phyloP scores from a whole-genome alignment of 2,797 vertebrate genomes.

The Anomalospiza imberbis region DNA sequence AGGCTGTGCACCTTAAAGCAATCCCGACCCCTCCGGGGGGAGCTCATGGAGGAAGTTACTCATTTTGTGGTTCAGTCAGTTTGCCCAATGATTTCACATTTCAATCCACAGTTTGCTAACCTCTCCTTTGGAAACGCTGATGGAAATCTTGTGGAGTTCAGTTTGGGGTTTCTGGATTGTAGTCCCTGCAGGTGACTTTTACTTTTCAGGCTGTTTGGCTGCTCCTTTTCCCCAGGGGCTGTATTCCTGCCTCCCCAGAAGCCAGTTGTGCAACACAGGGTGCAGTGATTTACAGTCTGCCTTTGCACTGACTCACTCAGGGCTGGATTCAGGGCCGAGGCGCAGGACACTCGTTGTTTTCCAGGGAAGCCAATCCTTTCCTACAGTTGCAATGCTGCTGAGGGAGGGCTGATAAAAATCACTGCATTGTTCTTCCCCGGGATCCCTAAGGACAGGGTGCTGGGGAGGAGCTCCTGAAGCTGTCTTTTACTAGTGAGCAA shows the following conservation, averaged over 20 bases:
- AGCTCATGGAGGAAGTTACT: slow-evolving; percentile 42
- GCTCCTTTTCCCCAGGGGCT: background rate
- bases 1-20: background rate
- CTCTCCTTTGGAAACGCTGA: slow-evolving; percentile 6
- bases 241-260: background rate
- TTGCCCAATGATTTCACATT: slow-evolving; percentile 21
- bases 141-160: slow-evolving; percentile 3
- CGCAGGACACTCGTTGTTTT: background rate
- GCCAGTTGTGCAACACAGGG: background rate
- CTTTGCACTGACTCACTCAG: background rate
- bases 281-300: background rate
- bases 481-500: background rate
- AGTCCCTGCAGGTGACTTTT: slow-evolving; percentile 31
- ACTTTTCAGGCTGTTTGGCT: slow-evolving; percentile 20
- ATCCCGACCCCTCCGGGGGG: background rate
- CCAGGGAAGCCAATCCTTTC: background rate
- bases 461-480: background rate
- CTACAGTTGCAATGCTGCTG: background rate
- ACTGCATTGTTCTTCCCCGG: background rate
- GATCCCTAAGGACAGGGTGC: background rate
- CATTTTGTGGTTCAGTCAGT: slow-evolving; percentile 12
- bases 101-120: slow-evolving; percentile 24
- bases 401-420: slow-evolving; percentile 12
- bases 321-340: background rate
- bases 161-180: background rate